Evolutionary conservation across 2,113 vertebrate species (phyloP).

Genomic region (Anolis carolinensis): DNA sequence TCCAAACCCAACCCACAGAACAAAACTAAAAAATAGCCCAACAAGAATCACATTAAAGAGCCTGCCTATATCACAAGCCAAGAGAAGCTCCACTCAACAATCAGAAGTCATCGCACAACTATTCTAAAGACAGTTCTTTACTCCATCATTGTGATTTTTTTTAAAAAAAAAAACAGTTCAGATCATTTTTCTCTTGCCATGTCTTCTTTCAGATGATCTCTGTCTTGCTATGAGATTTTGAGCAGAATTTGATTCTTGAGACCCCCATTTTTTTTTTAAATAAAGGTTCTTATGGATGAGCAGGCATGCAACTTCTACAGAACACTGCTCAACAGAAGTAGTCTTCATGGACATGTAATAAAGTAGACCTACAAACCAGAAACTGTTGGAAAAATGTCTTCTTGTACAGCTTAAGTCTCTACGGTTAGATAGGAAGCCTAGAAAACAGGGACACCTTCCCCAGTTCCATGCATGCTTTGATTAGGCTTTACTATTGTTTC

Average conservation of each 20-base stretch:
- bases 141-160: neutral
- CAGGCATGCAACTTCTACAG: neutral
- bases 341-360: too few relatives aligned
- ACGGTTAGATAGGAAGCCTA: too few relatives aligned
- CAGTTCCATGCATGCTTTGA: too few relatives aligned
- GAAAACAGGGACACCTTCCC: too few relatives aligned
- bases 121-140: neutral
- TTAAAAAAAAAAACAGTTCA: neutral
- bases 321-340: neutral
- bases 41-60: neutral
- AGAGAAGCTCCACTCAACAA: neutral
- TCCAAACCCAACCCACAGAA: neutral
- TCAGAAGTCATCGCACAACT: neutral
- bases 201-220: too few relatives aligned
- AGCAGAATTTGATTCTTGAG: neutral
- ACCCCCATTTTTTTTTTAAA: neutral
- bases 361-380: too few relatives aligned
- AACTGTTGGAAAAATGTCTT: too few relatives aligned
- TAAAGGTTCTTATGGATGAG: neutral
- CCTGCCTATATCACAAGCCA: neutral
- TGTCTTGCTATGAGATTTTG: neutral
- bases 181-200: neutral
- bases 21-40: neutral
- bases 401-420: too few relatives aligned
- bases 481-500: too few relatives aligned